phyloP scores from a whole-genome alignment of 2,888 invertebrate species.

The Aphodius granarius region DNA sequence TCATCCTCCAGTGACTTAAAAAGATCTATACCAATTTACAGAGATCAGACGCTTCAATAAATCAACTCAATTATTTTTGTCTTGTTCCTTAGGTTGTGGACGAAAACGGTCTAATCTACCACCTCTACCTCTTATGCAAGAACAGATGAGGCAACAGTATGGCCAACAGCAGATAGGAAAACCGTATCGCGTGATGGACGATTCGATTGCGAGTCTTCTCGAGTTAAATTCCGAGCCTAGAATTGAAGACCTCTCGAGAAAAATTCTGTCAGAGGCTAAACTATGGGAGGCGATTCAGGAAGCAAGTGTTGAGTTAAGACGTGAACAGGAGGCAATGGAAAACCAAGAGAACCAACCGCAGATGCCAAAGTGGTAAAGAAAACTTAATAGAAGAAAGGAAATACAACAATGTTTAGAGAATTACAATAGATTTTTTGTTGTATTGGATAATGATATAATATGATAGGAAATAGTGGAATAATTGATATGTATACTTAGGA shows the following conservation, averaged over 20 bases:
- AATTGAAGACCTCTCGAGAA: constrained; percentile 73
- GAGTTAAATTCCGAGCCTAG: constrained; percentile 71
- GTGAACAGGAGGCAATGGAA: constrained; percentile 58
- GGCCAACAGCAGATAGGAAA: constrained; percentile 5
- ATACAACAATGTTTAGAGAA: too few relatives aligned
- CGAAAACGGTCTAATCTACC: constrained; percentile 63
- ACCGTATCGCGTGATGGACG: constrained; percentile 53
- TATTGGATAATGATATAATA: background rate
- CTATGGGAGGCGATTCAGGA: constrained; percentile 81
- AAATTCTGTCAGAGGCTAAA: constrained; percentile 78
- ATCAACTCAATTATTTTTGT: background rate
- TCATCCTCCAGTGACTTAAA: too few relatives aligned
- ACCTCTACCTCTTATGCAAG: constrained; percentile 40
- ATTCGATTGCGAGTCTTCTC: constrained; percentile 65
- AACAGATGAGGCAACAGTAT: constrained; percentile 13
- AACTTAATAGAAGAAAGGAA: background rate
- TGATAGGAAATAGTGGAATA: background rate
- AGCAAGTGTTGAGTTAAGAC: constrained; percentile 70
- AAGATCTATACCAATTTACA: too few relatives aligned
- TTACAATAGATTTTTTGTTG: background rate
- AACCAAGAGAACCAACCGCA: constrained; percentile 39
- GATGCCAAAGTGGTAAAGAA: background rate
- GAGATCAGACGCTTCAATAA: too few relatives aligned
- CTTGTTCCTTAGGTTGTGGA: constrained; percentile 65
- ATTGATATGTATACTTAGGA: background rate